Evolutionary conservation across 2,797 vertebrate species (phyloP), one percentile per base, ranked within the genome.

Genomic region (Xyrichtys novacula): DNA sequence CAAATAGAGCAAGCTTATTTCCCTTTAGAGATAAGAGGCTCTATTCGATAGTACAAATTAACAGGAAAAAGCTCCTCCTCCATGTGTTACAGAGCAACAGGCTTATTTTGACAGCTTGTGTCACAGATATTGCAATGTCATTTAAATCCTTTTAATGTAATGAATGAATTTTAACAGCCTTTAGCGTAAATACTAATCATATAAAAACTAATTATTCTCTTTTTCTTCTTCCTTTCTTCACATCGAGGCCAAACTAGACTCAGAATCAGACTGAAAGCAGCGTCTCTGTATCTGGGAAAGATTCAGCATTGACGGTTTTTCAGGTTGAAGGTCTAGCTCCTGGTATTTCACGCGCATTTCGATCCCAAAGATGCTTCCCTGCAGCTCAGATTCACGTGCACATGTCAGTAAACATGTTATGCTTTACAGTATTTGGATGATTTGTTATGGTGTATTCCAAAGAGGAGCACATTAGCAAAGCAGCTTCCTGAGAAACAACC

Each of bases 401-500:
- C 57, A 42, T 34, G 39, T 48, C 26, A 22, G 34, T 32, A 15
- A 58, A 22, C 42, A 29, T 32, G 49, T 43, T 31, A 19, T 26
- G 31, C 31, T 54, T 57, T 2, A 31, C 6, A 19, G 38, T 50
- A n/a, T 16, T 31, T 34, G 20, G 59, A 28, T 48, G 29, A 44
- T 48, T 48, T 26, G 44, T 26, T 25, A 8, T 20, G 5, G 29
- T 67, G 1, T 58, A 34, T 47, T 76, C 7, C 17, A 47, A 40
- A 25, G 8, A 40, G 62, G 59, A 66, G 57, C 47, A 55, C 40
- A 64, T 40, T 55, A 31, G 14, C 62, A 64, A 76, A 60, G 61
- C 49, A 62, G 71, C 63, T 84, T 80, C 39, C 69, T 2, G 7
- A 64, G 61, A 67, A 68, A 63, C 39, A 28, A 40, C 60, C 31